Evolutionary conservation across 2,113 vertebrate genomes (phyloP).

Genomic region (Nothocercus julius): DNA sequence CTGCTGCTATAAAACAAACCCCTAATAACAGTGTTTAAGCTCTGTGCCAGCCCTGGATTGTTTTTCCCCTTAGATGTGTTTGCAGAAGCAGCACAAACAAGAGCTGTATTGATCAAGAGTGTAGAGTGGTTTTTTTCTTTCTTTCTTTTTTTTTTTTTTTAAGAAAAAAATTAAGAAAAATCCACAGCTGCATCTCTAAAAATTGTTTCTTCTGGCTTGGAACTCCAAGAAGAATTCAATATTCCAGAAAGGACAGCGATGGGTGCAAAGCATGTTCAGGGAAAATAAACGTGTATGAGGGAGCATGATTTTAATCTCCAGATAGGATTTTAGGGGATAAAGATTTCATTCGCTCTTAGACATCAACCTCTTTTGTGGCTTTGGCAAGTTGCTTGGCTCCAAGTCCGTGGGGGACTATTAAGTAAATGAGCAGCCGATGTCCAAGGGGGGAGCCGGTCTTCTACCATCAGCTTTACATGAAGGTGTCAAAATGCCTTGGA

Average conservation of each 20-base stretch:
- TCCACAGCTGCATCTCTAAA: not conserved
- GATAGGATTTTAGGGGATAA: not conserved
- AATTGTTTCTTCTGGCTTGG: not conserved
- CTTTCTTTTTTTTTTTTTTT: too few species aligned
- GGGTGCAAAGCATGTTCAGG: not conserved
- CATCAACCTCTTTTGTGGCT: not conserved
- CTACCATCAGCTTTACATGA: not conserved
- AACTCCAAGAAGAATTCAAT: not conserved
- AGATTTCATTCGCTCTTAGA: not conserved
- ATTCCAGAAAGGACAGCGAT: fast-evolving
- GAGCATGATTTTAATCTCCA: not conserved
- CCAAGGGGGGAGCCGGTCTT: not conserved
- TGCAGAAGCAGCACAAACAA: not conserved
- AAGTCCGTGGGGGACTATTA: not conserved
- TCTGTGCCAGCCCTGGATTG: not conserved
- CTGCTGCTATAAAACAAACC: too few species aligned
- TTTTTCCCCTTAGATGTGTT: not conserved
- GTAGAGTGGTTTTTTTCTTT: too few species aligned
- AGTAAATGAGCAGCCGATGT: not conserved
- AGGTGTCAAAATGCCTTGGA: not conserved
- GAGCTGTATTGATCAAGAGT: not conserved
- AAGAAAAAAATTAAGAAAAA: not conserved
- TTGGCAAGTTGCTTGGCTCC: not conserved
- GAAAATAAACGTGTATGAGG: not conserved
- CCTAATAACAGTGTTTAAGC: not conserved